Evolutionary conservation across 2,888 invertebrate genomes (phyloP), one percentile per base, ranked within the genome.

Genomic region (Eilema griseolum): DNA sequence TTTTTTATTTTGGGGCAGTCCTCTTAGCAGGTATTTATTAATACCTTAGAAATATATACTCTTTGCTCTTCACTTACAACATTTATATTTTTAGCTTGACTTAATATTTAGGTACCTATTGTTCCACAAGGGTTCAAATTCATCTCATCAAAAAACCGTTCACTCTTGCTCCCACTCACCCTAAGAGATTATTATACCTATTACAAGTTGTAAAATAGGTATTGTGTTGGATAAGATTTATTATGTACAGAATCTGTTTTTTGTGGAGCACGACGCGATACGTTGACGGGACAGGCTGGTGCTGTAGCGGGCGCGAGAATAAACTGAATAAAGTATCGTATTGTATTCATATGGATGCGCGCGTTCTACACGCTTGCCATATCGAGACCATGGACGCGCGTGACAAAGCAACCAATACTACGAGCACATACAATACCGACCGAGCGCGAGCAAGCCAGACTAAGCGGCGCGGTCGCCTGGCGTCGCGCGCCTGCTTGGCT

Each of bases 261-360:
- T 24, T 59, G 20, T 8, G 2, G 26, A 16, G 26, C 8, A 59
- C 7, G 16, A 59, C 8, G 59, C 26, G 23, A 7, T 14, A 23
- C 24, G 16, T 56, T 56, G 20, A 33, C 16, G 33, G 33, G 66
- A 14, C 28, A n/a, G 20, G 3, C 24, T n/a, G 59, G 24, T 37
- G 33, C 33, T 16, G 31, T 64, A 66, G 61, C 60, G 57, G 61
- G 68, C 65, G 71, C 61, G 57, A 72, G 74, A 46, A 59, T 79
- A 69, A 71, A 79, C 82, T 80, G 74, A 46, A 52, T 78, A 70
- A 72, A 79, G 82, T 80, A 79, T 83, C 66, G 79, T 84, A 88
- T 89, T 89, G 86, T 88, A 87, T 89, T 88, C 79, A 86, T 85
- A 88, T 88, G 83, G 75, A 85, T 80, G 80, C 81, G 77, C 79